Evolutionary conservation across 2,113 vertebrate species (phyloP).

Genomic region (Melanocharis versteri): DNA sequence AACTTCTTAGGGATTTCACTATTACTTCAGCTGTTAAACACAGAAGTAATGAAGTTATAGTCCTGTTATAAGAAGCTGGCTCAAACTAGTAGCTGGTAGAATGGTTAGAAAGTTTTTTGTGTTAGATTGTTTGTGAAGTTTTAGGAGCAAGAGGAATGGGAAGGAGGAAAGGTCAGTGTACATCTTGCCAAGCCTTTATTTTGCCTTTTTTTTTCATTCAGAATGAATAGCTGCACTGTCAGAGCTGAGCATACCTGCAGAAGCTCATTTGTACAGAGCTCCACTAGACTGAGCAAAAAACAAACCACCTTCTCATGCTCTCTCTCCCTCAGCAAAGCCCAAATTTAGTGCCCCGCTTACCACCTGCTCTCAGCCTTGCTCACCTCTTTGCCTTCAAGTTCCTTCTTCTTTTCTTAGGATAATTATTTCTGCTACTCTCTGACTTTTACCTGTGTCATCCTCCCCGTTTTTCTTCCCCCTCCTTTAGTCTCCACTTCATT

Average conservation of each 20-base stretch:
- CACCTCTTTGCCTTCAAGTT: not conserved
- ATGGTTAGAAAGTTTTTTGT: not conserved
- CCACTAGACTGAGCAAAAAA: not conserved
- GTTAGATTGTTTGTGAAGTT: not conserved
- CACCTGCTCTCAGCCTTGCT: not conserved
- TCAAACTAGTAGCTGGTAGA: not conserved
- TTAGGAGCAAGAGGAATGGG: not conserved
- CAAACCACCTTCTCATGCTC: not conserved
- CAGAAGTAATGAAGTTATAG: not conserved
- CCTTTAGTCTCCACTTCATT: not conserved
- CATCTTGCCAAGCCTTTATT: not conserved
- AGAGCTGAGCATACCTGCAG: not conserved
- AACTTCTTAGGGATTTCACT: not conserved
- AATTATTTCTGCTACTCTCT: not conserved
- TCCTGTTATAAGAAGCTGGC: not conserved
- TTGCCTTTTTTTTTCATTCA: not conserved
- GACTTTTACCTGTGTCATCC: not conserved
- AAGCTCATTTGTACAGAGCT: not conserved
- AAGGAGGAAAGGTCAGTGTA: not conserved
- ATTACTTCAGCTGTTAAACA: not conserved
- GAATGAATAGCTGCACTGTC: not conserved
- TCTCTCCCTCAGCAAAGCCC: not conserved
- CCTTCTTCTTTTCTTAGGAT: not conserved
- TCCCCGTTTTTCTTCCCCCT: not conserved
- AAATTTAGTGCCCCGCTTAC: not conserved